Evolutionary conservation across 2,113 vertebrate genomes (phyloP), one percentile per base, ranked within the genome.

Genomic region (Marmota monax): DNA sequence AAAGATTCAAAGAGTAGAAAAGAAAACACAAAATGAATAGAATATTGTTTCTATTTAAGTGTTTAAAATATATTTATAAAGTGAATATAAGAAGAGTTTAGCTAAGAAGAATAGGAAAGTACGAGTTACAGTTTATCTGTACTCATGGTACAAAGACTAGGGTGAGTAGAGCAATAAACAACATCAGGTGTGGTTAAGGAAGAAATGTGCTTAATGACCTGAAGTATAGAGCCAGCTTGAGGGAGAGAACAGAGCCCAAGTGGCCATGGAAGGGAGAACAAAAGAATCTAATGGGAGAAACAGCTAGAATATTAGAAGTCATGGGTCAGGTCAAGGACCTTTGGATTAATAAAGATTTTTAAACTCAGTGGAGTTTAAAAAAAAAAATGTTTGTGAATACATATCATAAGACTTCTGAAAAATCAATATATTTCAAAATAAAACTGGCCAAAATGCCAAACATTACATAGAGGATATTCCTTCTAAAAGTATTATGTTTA

Each of bases 11-110:
- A 23, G 72, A 53, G 39, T 61, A 34, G 3, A 73, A 78, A 82
- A 67, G 27, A 67, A 82, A 85, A 27, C 27, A 45, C 34, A 95
- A 92, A 92, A 67, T 32, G 88, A 90, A 88, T 25, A 48, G 18
- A 45, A 39, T 17, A 32, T 34, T 14, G 4, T 79, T 94, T 84
- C 42, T 95, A 74, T 27, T 86, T 29, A 87, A 79, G 32, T 73
- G 4, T 86, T 73, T 61, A 32, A 67, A 65, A 92, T 51, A 37
- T n/a, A 67, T 14, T 78, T 73, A 58, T 72, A 85, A 92, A 51
- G 32, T 9, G 5, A 80, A 1, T 37, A 11, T 22, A 76, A 67
- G 39, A 73, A 82, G 12, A 61, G 0, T 70, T 83, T 18, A 72
- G 14, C 63, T 70, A 12, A 67, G 51, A 96, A 48, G 51, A 76